Base-by-base conservation (phyloP, 1,140 invertebrate species). In the Leguminivora glycinivorella region DNA sequence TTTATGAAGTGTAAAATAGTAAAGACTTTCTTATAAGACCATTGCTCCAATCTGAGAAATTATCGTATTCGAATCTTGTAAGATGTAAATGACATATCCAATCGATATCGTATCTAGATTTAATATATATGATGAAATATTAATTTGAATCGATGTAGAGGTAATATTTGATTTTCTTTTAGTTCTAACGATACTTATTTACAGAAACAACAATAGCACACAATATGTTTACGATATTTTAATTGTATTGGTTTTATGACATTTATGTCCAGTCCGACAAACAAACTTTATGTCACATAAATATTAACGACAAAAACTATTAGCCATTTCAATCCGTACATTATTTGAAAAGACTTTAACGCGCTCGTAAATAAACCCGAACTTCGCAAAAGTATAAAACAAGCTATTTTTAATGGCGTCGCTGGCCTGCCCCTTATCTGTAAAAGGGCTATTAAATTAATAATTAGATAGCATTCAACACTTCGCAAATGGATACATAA, bases 401-500 rank as follows among this genome's bases (percentile, higher is more conserved):
- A 63, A 63, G 24, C 58, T 63, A 63, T 29, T 63, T 63, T 63
- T 63, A 63, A 63, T 63, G 58, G 58, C 58, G 14, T 26, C 56
- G 14, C 24, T 26, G 17, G 26, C 58, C 58, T 63, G 58, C 58
- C 58, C n/a, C 58, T 63, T 63, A 63, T 63, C 58, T 63, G 58
- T 63, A 63, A 63, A 63, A 34, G 58, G 58, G 58, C 58, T 63
- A 63, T 63, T 63, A 63, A 63, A 63, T 63, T 63, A 63, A 63
- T 63, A 63, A 63, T 63, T 63, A 63, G 58, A 63, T 63, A 63
- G 58, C 58, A 63, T 63, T 63, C 58, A 63, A 63, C 58, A 63
- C 58, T 63, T 63, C 58, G 58, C 58, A 63, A 63, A 63, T 63
- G 58, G 58, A 63, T 63, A 63, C 58, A 63, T 63, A 63, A 63